A percentile compares a stretch with the other conserved stretches of the same genome.
Evolutionary conservation across 2,797 vertebrate species (phyloP).

Genomic region (Pteropus rufus): DNA sequence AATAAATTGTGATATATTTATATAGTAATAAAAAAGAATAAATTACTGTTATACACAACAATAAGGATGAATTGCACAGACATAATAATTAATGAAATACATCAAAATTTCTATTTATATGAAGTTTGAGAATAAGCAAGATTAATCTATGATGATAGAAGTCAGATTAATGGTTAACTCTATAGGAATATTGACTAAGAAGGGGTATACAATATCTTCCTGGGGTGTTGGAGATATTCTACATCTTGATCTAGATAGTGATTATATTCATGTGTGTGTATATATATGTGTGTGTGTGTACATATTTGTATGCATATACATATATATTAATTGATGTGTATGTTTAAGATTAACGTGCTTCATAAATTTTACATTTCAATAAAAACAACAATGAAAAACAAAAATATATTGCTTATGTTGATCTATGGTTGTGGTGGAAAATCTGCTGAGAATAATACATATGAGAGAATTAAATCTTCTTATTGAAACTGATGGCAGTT

Average conservation of each 20-base stretch:
- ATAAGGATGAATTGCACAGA: not conserved
- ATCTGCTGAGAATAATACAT: conserved; percentile 19
- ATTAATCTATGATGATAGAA: not conserved
- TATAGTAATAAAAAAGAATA: not conserved
- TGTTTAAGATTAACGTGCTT: not conserved
- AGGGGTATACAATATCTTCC: not conserved
- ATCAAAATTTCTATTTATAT: not conserved
- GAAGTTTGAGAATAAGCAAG: not conserved
- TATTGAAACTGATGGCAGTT: not conserved
- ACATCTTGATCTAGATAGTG: not conserved
- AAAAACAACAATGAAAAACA: conserved; percentile 16
- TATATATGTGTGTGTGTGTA: not conserved
- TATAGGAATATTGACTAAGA: not conserved
- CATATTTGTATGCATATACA: not conserved
- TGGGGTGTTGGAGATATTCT: not conserved
- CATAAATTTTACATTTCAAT: not conserved
- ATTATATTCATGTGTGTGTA: not conserved
- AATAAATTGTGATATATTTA: not conserved
- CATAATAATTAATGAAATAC: not conserved
- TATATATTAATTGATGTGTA: not conserved
- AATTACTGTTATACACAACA: not conserved
- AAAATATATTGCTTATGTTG: not conserved
- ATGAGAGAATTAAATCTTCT: not conserved
- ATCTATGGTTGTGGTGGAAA: conserved; percentile 28
- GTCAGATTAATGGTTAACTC: not conserved